These are phyloP conservation scores for Melieria picta DNA, from an alignment of 2,888 invertebrate genomes.

Conservation along the genomic window DNA sequence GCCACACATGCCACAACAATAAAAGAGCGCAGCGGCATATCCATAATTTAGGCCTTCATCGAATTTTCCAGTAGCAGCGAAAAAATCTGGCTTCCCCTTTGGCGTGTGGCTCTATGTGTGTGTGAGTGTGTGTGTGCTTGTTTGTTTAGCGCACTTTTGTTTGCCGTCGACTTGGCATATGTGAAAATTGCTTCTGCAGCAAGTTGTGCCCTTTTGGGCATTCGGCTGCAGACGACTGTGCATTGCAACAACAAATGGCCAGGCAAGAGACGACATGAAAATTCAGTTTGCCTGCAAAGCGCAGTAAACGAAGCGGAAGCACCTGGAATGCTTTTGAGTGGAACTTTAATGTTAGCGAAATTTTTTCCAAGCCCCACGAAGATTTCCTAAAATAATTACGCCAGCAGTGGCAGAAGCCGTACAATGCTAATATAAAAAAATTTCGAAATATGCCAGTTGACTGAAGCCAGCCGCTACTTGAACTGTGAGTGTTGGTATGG, in stretches of 20 bases:
- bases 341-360: too few species aligned
- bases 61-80: constrained; percentile 19
- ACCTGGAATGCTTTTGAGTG: constrained; percentile 18
- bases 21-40: constrained; percentile 9
- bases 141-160: constrained; percentile 13
- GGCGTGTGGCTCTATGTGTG: too few species aligned
- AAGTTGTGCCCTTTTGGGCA: constrained; percentile 26
- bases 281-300: not conserved
- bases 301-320: constrained; percentile 11
- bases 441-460: too few species aligned
- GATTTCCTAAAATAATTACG: constrained; percentile 29
- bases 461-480: too few species aligned
- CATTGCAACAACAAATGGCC: not conserved
- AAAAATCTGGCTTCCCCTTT: too few species aligned
- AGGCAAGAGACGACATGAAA: not conserved
- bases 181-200: constrained; percentile 27
- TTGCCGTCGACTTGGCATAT: constrained; percentile 21
- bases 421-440: too few species aligned
- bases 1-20: too few species aligned
- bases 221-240: not conserved
- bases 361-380: not conserved
- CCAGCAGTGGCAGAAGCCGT: constrained; percentile 15
- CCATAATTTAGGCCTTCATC: constrained; percentile 29
- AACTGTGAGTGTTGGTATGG: too few species aligned
- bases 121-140: too few species aligned